Conservation (phyloP, 2,113 vertebrate species). For the Eretmochelys imbricata region DNA sequence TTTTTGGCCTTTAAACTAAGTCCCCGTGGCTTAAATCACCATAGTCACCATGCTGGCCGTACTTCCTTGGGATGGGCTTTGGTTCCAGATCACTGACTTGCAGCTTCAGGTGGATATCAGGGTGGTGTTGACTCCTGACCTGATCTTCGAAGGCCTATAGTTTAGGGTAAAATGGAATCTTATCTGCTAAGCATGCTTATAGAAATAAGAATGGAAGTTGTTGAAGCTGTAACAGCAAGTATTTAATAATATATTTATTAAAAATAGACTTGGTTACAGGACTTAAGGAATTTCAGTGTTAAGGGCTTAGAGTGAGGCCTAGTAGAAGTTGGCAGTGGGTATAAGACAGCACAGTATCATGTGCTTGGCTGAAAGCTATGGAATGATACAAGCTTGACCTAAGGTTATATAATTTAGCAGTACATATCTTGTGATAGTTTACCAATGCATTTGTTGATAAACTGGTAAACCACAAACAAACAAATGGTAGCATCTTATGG, state of each 20-base stretch:
- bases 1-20: not conserved
- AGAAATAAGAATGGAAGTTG: not conserved
- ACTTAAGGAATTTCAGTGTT: not conserved
- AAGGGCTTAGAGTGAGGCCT: not conserved
- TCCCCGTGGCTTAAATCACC: not conserved
- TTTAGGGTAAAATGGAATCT: no score
- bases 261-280: not conserved
- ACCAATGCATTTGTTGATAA: not conserved
- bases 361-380: not conserved
- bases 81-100: not conserved
- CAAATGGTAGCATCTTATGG: not conserved
- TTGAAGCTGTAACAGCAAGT: not conserved
- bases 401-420: not conserved
- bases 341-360: not conserved
- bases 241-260: not conserved
- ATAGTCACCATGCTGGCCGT: not conserved
- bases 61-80: not conserved
- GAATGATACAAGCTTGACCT: not conserved
- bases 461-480: not conserved
- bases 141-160: not conserved
- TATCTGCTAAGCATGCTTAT: not conserved
- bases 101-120: not conserved
- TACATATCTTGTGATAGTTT: not conserved
- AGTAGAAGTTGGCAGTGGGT: not conserved
- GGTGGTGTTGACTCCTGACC: not conserved